Evolutionary conservation across 2,888 invertebrate genomes (phyloP).

Genomic region (Polia nebulosa): DNA sequence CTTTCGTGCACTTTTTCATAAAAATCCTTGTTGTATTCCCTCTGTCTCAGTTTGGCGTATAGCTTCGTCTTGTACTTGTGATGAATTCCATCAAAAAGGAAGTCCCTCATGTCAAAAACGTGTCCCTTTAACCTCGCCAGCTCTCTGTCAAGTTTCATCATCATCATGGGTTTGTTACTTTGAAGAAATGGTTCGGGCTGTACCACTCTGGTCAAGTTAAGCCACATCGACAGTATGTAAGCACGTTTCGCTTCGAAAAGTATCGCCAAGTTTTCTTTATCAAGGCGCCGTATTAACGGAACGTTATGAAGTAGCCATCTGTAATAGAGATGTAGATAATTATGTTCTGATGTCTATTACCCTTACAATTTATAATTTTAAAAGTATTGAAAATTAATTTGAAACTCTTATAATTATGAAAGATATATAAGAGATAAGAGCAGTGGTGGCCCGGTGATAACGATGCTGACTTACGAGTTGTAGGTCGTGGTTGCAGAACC

Average conservation of each 20-base stretch:
- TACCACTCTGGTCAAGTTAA: slow-evolving; percentile 70
- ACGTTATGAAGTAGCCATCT: slow-evolving; percentile 82
- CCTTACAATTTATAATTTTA: not conserved
- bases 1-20: accelerated
- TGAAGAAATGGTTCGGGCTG: slow-evolving; percentile 40
- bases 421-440: no score
- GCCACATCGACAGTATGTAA: slow-evolving; percentile 70
- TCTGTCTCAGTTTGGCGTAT: slow-evolving; percentile 60
- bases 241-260: slow-evolving; percentile 77
- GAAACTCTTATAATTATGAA: no score
- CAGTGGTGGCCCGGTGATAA: no score
- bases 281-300: slow-evolving; percentile 64
- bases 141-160: slow-evolving; percentile 68
- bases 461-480: no score
- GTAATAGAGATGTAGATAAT: slow-evolving; percentile 39
- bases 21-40: not conserved
- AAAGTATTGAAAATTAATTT: no score
- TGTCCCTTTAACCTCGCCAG: slow-evolving; percentile 72
- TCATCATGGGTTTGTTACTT: slow-evolving; percentile 58
- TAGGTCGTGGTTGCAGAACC: no score
- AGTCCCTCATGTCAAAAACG: slow-evolving; percentile 80
- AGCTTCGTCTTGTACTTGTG: slow-evolving; percentile 69
- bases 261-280: slow-evolving; percentile 62
- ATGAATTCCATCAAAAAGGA: slow-evolving; percentile 65
- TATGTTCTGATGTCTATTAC: no score